A percentile compares a stretch with the other conserved stretches of the same genome.
Evolutionary conservation across 2,797 vertebrate genomes (phyloP).

Genomic region (Gallirallus australis): DNA sequence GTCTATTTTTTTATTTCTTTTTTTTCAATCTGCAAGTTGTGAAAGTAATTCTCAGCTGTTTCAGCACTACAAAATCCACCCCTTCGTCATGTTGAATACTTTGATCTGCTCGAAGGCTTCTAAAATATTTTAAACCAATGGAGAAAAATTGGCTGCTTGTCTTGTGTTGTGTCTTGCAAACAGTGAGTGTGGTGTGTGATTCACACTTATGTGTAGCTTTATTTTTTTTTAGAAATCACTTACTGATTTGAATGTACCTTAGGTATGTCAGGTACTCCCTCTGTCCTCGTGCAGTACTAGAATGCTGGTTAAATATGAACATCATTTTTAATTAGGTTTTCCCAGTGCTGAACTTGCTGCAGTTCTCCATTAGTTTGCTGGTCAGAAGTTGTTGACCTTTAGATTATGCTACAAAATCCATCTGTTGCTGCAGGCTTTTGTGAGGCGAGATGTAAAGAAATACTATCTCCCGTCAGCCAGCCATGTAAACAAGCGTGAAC

Average conservation of each 20-base stretch:
- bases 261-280: neutral
- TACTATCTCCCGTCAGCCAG: constrained; percentile 8
- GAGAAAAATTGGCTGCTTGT: neutral
- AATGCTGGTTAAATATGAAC: neutral
- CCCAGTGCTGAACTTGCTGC: neutral
- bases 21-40: neutral
- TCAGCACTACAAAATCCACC: neutral
- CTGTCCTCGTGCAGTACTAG: neutral
- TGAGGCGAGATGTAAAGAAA: constrained; percentile 36
- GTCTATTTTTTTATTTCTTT: too few species aligned
- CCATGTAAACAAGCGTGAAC: constrained; percentile 21
- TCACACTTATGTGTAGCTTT: neutral
- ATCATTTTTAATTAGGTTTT: constrained; percentile 29
- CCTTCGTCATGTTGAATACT: neutral
- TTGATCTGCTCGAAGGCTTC: neutral
- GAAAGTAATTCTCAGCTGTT: neutral
- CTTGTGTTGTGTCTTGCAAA: neutral
- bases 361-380: constrained; percentile 6
- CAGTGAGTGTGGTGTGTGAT: neutral
- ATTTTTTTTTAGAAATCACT: neutral
- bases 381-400: constrained; percentile 53
- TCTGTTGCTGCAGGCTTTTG: constrained; percentile 52
- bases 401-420: constrained; percentile 46
- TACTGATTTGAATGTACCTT: neutral
- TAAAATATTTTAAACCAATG: neutral